Evolutionary conservation across 2,797 vertebrate genomes (phyloP), one percentile per base, ranked within the genome.

Genomic region (Poecilia picta): DNA sequence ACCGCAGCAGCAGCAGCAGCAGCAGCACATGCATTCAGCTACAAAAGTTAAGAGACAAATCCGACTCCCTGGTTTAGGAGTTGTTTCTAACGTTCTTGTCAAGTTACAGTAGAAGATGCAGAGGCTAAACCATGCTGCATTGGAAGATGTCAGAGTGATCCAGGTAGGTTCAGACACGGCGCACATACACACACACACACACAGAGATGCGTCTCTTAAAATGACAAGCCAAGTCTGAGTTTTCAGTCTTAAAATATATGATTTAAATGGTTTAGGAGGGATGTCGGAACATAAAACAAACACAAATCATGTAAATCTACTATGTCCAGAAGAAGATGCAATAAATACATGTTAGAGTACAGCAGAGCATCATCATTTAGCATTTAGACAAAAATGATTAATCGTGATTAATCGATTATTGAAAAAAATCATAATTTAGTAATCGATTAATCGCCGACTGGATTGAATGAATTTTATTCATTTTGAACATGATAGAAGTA

Each of bases 221-320:
- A 55, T 49, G 31, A 73, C 51, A 81, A 79, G 78, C 71, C 78
- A 49, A 64, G 82, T 71, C 80, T 79, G 73, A 73, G 64, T 78
- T 82, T 76, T 41, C 74, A 76, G 85, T 81, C 33, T 55, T 68
- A 68, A 20, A 55, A 66, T 10, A 74, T 78, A 57, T 75, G 25
- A 55, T 55, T n/a, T 78, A 72, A 84, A 81, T 86, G 81, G 89
- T 92, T 86, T 85, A 81, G 76, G 81, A 85, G 80, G 76, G 79
- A 86, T 77, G 72, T 80, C 28, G 75, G 39, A 83, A 66, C 53
- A 80, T 74, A 87, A 84, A 85, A 64, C 15, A 0, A 64, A 39
- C 13, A 39, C 25, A n/a, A 31, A n/a, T 41, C 6, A 59, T 20
- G 57, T 15, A 57, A 12, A 43, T 18, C 53, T 74, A 57, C 33